Evolutionary conservation across 2,797 vertebrate genomes (phyloP), one percentile per base, ranked within the genome.

Genomic region (Benthosema pterotum): DNA sequence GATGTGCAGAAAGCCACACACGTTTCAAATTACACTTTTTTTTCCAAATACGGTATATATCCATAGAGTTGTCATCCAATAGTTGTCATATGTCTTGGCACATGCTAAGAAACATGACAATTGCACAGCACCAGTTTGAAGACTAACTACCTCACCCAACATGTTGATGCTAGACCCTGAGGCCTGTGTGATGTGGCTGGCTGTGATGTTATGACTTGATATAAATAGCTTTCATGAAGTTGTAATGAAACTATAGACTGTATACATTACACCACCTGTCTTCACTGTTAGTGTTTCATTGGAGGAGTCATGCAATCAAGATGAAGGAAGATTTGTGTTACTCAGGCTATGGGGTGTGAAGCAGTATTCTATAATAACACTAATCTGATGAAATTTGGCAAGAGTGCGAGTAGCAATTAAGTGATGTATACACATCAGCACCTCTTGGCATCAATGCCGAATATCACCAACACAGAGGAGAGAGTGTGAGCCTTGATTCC

Each of bases 141-240:
- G 46, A 51, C 18, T 12, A 1, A 50, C 51, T 22, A 19, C 57
- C 52, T 67, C 49, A 57, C 0, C 2, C 16, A 54, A 64, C 49
- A 50, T 28, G 25, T 51, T 64, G 51, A 67, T 57, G 52, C 28
- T 22, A 38, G 5, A 2, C 45, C 45, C 45, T 15, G 12, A 11
- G 15, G 16, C 47, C 11, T 42, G 17, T 49, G 51, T 42, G 50
- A 61, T 47, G 9, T 12, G 15, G 13, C 19, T 0, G 28, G 14
- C 65, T 16, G 61, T 58, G 22, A 52, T 56, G 60, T 62, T 65
- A 54, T 48, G 54, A 52, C 52, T 51, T 42, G 43, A 38, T 71
- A 65, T 65, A 68, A 57, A 65, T 62, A 65, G 69, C 52, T 53
- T 17, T 53, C 53, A 47, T 58, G 42, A 66, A 55, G 58, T 1